Conservation (phyloP, 2,113 vertebrate genomes). For the Psittacula cyanocephala region DNA sequence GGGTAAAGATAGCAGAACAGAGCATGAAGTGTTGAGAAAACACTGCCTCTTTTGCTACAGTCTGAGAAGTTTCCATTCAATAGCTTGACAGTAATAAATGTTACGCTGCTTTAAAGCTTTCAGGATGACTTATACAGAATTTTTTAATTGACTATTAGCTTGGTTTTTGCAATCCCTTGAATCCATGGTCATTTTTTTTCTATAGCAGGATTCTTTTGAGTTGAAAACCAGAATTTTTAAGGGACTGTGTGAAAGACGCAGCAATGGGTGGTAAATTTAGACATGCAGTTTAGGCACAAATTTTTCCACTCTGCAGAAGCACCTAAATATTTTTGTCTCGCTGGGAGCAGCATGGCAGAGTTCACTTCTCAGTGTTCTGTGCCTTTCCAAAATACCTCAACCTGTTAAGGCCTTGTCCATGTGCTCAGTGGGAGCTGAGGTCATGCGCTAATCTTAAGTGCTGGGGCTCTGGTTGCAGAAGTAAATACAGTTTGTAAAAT, state of each 20-base stretch:
- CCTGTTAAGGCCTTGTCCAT: background rate
- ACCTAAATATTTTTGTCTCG: background rate
- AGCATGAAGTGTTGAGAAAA: background rate
- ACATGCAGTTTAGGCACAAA: background rate
- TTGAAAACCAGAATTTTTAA: background rate
- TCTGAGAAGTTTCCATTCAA: background rate
- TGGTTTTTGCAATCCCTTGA: background rate
- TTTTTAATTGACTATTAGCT: background rate
- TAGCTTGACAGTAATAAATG: background rate
- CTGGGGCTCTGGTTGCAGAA: background rate
- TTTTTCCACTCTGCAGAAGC: background rate
- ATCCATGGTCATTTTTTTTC: background rate
- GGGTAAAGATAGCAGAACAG: background rate
- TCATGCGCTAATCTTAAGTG: rapidly evolving
- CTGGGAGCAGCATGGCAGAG: background rate
- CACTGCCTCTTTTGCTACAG: background rate
- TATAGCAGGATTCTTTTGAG: background rate
- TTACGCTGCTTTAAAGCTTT: background rate
- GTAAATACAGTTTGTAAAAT: background rate
- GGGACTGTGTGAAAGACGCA: background rate
- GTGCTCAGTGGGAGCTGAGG: background rate
- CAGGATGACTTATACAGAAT: background rate
- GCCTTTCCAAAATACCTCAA: background rate
- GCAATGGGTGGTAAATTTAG: background rate
- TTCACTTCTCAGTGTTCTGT: rapidly evolving